Conservation (phyloP, 2,797 vertebrate species). For the Cirrhinus mrigala region DNA sequence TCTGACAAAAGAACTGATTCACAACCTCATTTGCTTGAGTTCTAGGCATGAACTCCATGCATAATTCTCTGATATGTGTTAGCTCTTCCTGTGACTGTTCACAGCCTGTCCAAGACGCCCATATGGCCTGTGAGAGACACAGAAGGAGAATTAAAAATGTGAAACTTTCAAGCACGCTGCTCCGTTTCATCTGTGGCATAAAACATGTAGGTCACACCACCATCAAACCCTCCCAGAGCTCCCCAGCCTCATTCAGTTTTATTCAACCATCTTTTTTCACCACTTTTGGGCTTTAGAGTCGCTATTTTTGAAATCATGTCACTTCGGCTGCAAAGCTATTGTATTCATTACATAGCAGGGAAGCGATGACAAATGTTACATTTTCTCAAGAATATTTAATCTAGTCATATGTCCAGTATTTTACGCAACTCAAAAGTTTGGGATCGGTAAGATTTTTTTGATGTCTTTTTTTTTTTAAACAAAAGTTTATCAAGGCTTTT, state of each 20-base stretch:
- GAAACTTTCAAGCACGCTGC: conserved; percentile 52
- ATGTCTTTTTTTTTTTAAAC: too few species aligned
- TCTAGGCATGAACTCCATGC: conserved; percentile 2
- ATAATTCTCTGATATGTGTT: conserved; percentile 17
- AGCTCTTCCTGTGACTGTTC: conserved; percentile 20
- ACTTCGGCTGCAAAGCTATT: conserved; percentile 1
- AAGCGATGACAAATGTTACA: not conserved
- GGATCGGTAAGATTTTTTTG: not conserved
- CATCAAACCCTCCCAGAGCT: conserved; percentile 31
- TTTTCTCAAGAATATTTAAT: not conserved
- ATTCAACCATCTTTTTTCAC: conserved; percentile 22
- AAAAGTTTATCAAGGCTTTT: not conserved
- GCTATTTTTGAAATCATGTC: conserved; percentile 27
- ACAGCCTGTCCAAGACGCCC: conserved; percentile 30
- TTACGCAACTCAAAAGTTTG: not conserved
- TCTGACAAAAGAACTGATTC: conserved; percentile 3
- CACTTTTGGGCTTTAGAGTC: conserved; percentile 11
- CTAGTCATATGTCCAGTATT: not conserved
- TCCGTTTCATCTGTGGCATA: conserved; percentile 56
- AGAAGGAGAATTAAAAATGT: conserved; percentile 60
- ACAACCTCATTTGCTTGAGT: conserved; percentile 3
- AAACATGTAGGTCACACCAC: conserved; percentile 59
- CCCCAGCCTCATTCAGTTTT: conserved; percentile 6
- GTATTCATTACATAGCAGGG: conserved; percentile 7
- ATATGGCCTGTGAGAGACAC: conserved; percentile 58